Evolutionary conservation across 2,888 invertebrate genomes (phyloP), one percentile per base, ranked within the genome.

Genomic region (Diplazon laetatorius): DNA sequence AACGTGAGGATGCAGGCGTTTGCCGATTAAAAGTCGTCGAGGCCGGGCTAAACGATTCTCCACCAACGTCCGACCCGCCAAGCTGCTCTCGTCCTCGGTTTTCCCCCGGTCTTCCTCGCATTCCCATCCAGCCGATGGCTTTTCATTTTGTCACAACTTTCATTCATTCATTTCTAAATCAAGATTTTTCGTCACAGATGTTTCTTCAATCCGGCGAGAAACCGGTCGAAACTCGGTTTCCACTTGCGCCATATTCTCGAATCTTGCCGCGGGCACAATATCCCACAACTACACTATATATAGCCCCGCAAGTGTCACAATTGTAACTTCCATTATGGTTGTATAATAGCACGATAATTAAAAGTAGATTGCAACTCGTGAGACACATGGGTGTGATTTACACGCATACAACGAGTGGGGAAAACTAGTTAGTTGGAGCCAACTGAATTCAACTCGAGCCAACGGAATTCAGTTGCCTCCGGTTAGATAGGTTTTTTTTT

Each of bases 11-110:
- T 37, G 65, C n/a, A 65, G 50, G 39, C n/a, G n/a, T 50, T 66
- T 20, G 52, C 50, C 50, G 65, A 66, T 66, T 52, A 66, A 52
- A 52, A 52, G 39, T 39, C 65, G 39, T 66, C 46, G 39, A 52
- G 50, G 25, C 65, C 39, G 39, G n/a, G 55, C 37, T 52, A 52
- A 66, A 52, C 65, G 65, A 52, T 25, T 39, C 39, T 22, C 12
- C 22, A 39, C 2, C 50, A n/a, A 14, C 30, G 30, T 35, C 16
- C 30, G 14, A 16, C 25, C 30, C 30, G 16, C 16, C 30, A 6
- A 5, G 30, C 30, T 30, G 25, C 52, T 25, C 14, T 55, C 30
- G 52, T 55, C 30, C 52, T 55, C 52, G 52, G 52, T 4, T 55
- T 35, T 55, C 30, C 30, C 16, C 30, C 52, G 30, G 14, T 8